Evolutionary conservation across 2,797 vertebrate genomes (phyloP).

Genomic region (Sebastes taczanowskii): DNA sequence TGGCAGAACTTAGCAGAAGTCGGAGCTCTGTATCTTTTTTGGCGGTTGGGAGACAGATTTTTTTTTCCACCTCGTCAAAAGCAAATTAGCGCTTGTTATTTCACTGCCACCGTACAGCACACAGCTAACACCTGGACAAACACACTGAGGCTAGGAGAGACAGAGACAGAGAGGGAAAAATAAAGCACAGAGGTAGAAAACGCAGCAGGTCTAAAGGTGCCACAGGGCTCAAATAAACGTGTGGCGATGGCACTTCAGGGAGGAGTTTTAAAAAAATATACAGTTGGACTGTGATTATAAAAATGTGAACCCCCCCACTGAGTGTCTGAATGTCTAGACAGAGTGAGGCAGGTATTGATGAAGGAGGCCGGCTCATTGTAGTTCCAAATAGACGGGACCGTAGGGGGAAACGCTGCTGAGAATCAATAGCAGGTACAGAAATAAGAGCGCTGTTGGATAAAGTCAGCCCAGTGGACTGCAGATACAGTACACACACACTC

Average conservation of each 20-base stretch:
- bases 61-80: slow-evolving; percentile 63
- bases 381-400: not conserved
- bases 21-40: slow-evolving; percentile 3
- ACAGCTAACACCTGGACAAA: slow-evolving; percentile 19
- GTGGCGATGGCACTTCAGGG: slow-evolving; percentile 5
- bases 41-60: slow-evolving; percentile 38
- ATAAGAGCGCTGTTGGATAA: not conserved
- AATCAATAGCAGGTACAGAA: slow-evolving; percentile 1
- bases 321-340: slow-evolving; percentile 32
- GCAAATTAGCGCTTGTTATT: slow-evolving; percentile 57
- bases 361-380: not conserved
- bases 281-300: slow-evolving; percentile 25
- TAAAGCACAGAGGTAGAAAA: slow-evolving; percentile 8
- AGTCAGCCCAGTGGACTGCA: not conserved
- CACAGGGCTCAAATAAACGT: slow-evolving; percentile 28
- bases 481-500: not conserved
- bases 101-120: not conserved
- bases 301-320: slow-evolving; percentile 3
- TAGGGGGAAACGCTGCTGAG: not conserved
- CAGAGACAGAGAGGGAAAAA: not conserved
- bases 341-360: slow-evolving; percentile 23
- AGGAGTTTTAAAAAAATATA: slow-evolving; percentile 24
- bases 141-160: not conserved
- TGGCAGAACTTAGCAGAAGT: slow-evolving; percentile 25
- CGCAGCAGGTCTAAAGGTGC: slow-evolving; percentile 28